Percentiles rank a stretch among this genome's conserved stretches.
phyloP scores from a whole-genome alignment of 2,113 vertebrate species.

The Melierax canorus region DNA sequence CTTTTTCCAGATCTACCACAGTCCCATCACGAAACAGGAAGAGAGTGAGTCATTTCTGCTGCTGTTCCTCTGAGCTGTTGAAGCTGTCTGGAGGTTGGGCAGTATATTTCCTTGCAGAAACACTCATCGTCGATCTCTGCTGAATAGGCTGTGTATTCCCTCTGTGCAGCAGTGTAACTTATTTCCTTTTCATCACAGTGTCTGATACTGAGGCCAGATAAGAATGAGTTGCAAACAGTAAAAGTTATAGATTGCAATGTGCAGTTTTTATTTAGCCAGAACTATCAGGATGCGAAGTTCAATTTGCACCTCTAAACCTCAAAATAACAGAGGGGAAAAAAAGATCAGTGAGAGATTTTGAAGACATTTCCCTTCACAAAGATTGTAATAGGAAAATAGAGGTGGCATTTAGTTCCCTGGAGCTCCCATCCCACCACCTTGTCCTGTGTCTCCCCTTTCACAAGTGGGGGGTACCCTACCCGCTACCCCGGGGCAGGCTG shows the following conservation, averaged over 20 bases:
- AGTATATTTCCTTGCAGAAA: neutral
- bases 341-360: neutral
- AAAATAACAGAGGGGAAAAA: neutral
- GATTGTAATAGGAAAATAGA: neutral
- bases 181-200: neutral
- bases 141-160: neutral
- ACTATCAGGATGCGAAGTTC: neutral
- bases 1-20: slow-evolving; percentile 91
- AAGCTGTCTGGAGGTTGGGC: neutral
- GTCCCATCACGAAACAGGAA: slow-evolving; percentile 93
- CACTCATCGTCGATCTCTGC: neutral
- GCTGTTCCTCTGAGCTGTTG: neutral
- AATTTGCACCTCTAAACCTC: neutral
- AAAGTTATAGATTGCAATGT: neutral
- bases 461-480: neutral
- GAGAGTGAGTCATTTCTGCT: slow-evolving; percentile 85
- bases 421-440: neutral
- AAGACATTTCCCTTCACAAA: neutral
- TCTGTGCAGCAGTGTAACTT: neutral
- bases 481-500: too few species aligned
- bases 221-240: neutral
- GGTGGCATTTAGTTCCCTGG: neutral
- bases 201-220: neutral
- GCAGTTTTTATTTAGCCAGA: neutral
- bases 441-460: rapidly evolving